A percentile compares a stretch with the other conserved stretches of the same genome.
Evolutionary conservation across 2,888 invertebrate species (phyloP).

Genomic region (Corythucha ciliata): DNA sequence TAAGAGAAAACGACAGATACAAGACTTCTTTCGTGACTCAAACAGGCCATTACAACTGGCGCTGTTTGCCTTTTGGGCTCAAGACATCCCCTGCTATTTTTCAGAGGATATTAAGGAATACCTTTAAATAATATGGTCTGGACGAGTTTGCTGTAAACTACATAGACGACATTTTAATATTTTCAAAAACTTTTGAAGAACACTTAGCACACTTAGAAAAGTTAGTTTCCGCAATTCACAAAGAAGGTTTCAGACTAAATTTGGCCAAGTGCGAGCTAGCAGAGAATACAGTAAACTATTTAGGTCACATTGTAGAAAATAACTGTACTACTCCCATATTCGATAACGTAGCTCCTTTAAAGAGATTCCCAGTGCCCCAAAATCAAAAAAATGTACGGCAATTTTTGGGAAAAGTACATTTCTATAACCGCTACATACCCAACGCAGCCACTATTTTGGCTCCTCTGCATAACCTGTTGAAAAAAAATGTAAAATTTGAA

Average conservation of each 20-base stretch:
- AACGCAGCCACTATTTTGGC: background rate
- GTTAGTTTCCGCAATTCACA: conserved; percentile 20
- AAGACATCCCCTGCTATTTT: conserved; percentile 34
- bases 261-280: conserved; percentile 23
- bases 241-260: conserved; percentile 25
- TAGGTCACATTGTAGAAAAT: conserved; percentile 21
- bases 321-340: conserved; percentile 4
- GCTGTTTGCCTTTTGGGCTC: conserved; percentile 32
- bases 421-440: background rate
- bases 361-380: conserved; percentile 10
- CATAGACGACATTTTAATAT: conserved; percentile 33
- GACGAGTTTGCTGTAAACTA: conserved; percentile 29
- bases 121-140: conserved; percentile 29
- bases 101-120: conserved; percentile 29
- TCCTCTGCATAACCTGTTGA: conserved; percentile 5
- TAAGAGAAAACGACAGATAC: conserved; percentile 30
- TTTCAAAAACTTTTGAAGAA: conserved; percentile 31
- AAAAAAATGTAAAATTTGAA: background rate
- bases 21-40: conserved; percentile 35
- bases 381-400: conserved; percentile 9
- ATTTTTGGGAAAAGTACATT: conserved; percentile 21
- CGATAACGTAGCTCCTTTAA: conserved; percentile 15
- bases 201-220: conserved; percentile 28
- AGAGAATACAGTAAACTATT: conserved; percentile 11
- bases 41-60: conserved; percentile 33